Evolutionary conservation across 35 echinoderm and acorn worm genomes (phyloP).

Genomic region (Hemicentrotus pulcherrimus): DNA sequence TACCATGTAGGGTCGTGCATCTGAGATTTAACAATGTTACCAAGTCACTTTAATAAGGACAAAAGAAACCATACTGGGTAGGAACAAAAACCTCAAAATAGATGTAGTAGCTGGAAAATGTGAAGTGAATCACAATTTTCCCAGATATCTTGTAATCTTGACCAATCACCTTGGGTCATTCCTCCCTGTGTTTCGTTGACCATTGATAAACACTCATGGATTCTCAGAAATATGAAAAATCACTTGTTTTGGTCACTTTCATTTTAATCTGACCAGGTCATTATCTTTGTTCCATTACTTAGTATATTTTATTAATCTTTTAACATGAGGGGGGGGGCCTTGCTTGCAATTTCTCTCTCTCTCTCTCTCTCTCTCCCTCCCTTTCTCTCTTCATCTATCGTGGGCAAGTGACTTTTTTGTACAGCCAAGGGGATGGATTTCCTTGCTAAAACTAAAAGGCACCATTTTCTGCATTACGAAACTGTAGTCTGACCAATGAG

Average conservation of each 20-base stretch:
- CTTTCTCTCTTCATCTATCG: too few species aligned
- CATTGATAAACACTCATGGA: neutral
- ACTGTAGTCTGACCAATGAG: neutral
- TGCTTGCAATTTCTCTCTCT: neutral
- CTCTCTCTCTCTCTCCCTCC: too few species aligned
- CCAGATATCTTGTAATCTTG: neutral
- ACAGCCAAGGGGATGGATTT: neutral
- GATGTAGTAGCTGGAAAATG: neutral
- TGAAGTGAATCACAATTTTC: neutral
- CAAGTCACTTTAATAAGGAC: too few species aligned
- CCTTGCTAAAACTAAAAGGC: neutral
- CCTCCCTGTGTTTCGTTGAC: neutral
- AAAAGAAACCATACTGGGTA: neutral
- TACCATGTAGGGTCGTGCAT: too few species aligned
- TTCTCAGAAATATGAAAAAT: conserved; percentile 14
- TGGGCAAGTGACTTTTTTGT: neutral
- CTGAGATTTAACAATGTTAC: too few species aligned
- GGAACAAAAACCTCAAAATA: conserved; percentile 1
- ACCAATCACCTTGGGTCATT: neutral
- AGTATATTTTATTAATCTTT: too few species aligned
- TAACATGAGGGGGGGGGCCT: too few species aligned
- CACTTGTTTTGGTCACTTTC: neutral
- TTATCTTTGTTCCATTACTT: neutral
- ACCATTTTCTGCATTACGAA: neutral
- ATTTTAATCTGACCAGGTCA: neutral